Percentiles rank a stretch among this genome's conserved stretches.
Evolutionary conservation across 2,797 vertebrate genomes (phyloP).

Genomic region (Oceanodroma leucorhoa): DNA sequence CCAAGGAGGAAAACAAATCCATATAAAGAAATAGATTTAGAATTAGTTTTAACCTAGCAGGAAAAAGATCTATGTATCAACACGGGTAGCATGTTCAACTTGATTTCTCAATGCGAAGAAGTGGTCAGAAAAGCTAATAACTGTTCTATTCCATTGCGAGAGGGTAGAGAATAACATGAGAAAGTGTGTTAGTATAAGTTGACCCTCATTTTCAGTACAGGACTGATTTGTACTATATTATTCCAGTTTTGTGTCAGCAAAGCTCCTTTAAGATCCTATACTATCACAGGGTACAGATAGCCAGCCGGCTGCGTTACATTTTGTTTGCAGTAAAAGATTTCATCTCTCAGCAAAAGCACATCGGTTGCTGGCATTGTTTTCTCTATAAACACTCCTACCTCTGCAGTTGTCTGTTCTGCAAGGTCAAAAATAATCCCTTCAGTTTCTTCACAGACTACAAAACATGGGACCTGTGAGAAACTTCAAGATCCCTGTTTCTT

Average conservation of each 20-base stretch:
- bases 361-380: background rate
- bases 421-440: background rate
- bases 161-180: background rate
- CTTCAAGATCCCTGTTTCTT: background rate
- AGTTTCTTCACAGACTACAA: background rate
- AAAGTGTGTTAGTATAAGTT: background rate
- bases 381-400: background rate
- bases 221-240: background rate
- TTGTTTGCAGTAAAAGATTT: background rate
- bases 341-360: background rate
- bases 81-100: background rate
- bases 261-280: background rate
- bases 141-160: background rate
- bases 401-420: background rate
- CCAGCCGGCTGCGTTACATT: fast-evolving
- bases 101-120: background rate
- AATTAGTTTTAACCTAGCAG: background rate
- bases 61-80: background rate
- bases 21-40: background rate
- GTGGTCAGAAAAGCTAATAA: background rate
- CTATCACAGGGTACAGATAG: background rate
- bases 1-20: background rate
- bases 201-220: background rate
- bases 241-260: background rate
- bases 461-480: background rate